Evolutionary conservation across 1,140 invertebrate genomes (phyloP).

Genomic region (Polypedilum pembai): DNA sequence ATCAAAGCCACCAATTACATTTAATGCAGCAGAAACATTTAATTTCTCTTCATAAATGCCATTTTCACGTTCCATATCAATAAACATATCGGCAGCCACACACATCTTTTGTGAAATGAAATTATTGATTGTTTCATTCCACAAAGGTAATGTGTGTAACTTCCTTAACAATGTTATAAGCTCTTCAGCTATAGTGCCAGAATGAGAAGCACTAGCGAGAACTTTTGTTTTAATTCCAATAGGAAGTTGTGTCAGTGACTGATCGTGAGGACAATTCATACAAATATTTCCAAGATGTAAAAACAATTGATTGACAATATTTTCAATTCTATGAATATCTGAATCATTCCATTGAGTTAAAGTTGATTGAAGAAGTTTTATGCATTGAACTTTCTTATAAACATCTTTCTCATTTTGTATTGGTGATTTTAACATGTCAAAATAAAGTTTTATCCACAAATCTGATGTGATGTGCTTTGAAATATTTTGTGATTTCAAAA

Average conservation of each 20-base stretch:
- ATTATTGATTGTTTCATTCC: constrained; percentile 64
- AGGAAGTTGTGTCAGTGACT: constrained; percentile 45
- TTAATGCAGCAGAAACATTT: constrained; percentile 63
- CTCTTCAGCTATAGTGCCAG: constrained; percentile 74
- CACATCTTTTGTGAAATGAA: constrained; percentile 61
- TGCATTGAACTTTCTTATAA: constrained; percentile 57
- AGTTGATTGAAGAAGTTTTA: constrained; percentile 60
- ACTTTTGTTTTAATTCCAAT: constrained; percentile 51
- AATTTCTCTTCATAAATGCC: constrained; percentile 46
- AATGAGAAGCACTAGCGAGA: constrained; percentile 69
- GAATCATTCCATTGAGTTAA: constrained; percentile 58
- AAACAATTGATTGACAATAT: constrained; percentile 58
- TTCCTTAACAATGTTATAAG: constrained; percentile 60
- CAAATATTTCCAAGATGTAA: constrained; percentile 60
- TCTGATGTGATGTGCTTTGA: constrained; percentile 51
- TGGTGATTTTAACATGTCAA: constrained; percentile 69
- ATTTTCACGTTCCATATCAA: constrained; percentile 47
- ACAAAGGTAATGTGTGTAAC: constrained; percentile 60
- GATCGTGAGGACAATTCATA: constrained; percentile 56
- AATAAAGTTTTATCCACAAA: constrained; percentile 71
- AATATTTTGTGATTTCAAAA: constrained; percentile 58
- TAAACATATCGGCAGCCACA: constrained; percentile 48
- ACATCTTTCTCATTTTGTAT: constrained; percentile 47
- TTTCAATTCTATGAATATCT: constrained; percentile 42
- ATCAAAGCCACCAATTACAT: constrained; percentile 80